A percentile compares a stretch with the other conserved stretches of the same genome.
phyloP scores from a whole-genome alignment of 1,140 invertebrate genomes.

The Camponotus pennsylvanicus region DNA sequence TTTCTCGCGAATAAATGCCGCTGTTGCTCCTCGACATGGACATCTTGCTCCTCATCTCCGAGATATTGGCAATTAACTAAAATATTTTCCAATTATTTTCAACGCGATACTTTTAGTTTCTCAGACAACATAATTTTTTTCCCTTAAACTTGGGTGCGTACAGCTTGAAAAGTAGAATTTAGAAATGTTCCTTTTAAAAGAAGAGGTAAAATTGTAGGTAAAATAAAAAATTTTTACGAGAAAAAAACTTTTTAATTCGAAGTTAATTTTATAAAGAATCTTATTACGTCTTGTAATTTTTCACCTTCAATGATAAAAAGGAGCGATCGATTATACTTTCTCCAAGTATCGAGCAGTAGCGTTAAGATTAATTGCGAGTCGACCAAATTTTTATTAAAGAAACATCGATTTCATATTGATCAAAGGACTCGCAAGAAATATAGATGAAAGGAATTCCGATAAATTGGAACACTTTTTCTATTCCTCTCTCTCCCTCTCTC shows the following conservation, averaged over 20 bases:
- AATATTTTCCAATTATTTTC: slow-evolving; percentile 23
- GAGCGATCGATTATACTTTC: not conserved
- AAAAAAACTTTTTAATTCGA: not conserved
- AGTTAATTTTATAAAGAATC: not conserved
- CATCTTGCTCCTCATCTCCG: not conserved
- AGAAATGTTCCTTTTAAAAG: not conserved
- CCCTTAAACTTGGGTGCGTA: not conserved
- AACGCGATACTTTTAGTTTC: not conserved
- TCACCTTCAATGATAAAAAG: not conserved
- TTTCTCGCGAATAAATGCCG: slow-evolving; percentile 6
- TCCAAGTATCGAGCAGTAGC: not conserved
- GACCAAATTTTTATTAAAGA: slow-evolving; percentile 24
- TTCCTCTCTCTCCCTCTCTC: not conserved
- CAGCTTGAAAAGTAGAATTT: not conserved
- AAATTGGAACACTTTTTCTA: not conserved
- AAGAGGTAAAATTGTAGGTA: too few relatives aligned
- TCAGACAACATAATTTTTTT: not conserved
- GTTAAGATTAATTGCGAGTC: not conserved
- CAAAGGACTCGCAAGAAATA: not conserved
- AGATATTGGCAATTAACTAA: slow-evolving; percentile 11
- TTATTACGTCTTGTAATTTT: not conserved
- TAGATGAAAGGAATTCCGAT: not conserved
- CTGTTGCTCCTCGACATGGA: not conserved
- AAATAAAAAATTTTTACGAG: not conserved
- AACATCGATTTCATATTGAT: not conserved